phyloP scores from a whole-genome alignment of 2,888 invertebrate species.

The Mesodorylaimus sp. region DNA sequence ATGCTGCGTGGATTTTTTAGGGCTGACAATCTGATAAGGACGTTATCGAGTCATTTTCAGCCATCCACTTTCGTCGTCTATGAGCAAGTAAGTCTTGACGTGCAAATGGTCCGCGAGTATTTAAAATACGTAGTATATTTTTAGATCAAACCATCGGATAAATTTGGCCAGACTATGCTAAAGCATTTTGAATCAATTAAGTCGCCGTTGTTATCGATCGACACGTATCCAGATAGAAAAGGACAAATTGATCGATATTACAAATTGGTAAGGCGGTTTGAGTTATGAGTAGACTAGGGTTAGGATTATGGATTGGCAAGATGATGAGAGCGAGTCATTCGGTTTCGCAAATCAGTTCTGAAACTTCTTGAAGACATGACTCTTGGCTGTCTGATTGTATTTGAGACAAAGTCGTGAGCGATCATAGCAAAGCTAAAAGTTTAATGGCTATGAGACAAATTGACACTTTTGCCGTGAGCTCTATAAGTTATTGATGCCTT shows the following conservation, averaged over 20 bases:
- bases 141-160: conserved; percentile 30
- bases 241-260: conserved; percentile 30
- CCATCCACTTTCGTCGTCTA: conserved; percentile 33
- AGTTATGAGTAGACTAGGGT: no score
- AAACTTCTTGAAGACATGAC: neutral
- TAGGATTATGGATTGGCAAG: neutral
- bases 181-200: conserved; percentile 33
- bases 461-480: no score
- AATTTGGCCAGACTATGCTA: conserved; percentile 27
- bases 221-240: conserved; percentile 27
- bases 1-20: no score
- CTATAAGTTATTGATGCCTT: no score
- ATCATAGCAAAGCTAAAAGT: no score
- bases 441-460: no score
- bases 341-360: conserved; percentile 3
- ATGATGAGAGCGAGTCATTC: neutral
- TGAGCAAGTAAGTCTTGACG: conserved; percentile 19
- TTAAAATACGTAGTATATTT: neutral
- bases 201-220: conserved; percentile 33
- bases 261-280: conserved; percentile 22
- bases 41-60: conserved; percentile 21
- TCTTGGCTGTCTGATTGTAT: conserved; percentile 7
- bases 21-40: neutral
- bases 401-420: no score
- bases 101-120: neutral